Base-by-base conservation (phyloP, 2,797 vertebrate genomes). In the Gymnothorax javanicus region DNA sequence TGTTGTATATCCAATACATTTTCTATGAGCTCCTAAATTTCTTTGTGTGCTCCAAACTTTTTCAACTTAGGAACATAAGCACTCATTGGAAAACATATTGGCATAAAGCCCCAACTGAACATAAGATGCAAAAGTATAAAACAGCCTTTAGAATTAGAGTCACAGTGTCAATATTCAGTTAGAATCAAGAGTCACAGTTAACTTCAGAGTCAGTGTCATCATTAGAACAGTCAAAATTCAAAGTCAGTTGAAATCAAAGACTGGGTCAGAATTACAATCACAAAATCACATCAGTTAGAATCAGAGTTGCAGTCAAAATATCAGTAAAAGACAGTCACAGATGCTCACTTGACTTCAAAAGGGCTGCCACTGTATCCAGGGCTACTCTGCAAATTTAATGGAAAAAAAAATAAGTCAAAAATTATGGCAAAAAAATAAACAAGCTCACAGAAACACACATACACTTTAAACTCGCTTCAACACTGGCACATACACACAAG, bases 321-420 rank as follows among this genome's bases (percentile, higher is more conserved):
- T 43, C 33, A 43, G 33, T 43, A 43, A 43, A 43, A 43, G 13
- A 27, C 12, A 23, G 33, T 58, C 9, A 15, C 25, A 85, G 90
- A 88, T 92, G 98, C 98, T 99, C 96, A 99, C 98, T 99, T 94
- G 98, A 99, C 97, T 99, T 99, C 92, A 99, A 96, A 93, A 99
- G 97, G 81, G 97, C 97, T 95, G 97, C 97, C 93, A 99, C 96
- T 89, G 98, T 98, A 91, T 99, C 98, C 96, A 99, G 96, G 93
- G 97, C 96, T 92, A 99, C 97, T 94, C 98, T 99, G 96, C 95
- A 89, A 95, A 93, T 92, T 94, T 95, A 91, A 86, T 58, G n/a
- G n/a, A 90, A 84, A 91, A 54, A 23, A 82, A 83, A 33, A 67
- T 25, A 62, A 84, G 57, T 57, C 92, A 91, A 92, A 93, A 90